Conservation (phyloP, 2,888 invertebrate genomes). For the Zelleria hepariella region DNA sequence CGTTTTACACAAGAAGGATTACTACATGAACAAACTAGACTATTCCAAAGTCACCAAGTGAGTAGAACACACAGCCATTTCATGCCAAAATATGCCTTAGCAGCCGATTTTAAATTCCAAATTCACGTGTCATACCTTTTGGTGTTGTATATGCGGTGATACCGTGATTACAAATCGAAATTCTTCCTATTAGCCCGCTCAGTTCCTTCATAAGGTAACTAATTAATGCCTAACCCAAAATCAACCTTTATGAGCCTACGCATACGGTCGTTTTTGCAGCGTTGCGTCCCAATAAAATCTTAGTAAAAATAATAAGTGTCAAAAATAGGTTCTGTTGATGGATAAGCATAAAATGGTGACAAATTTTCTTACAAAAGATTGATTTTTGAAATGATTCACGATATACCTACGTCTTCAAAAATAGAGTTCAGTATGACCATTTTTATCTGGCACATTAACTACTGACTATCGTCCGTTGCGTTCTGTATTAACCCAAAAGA, state of each 20-base stretch:
- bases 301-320: no score
- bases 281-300: no score
- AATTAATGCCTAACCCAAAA: neutral
- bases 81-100: neutral
- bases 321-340: no score
- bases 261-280: no score
- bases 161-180: neutral
- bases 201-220: neutral
- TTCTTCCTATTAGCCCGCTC: neutral
- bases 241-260: no score
- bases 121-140: neutral
- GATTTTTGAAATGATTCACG: no score
- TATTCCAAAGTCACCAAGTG: conserved; percentile 84
- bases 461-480: no score
- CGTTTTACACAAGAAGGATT: conserved; percentile 86
- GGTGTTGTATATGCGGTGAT: neutral
- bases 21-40: conserved; percentile 92
- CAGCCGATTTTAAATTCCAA: neutral
- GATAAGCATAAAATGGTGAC: no score
- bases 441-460: no score
- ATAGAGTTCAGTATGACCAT: no score
- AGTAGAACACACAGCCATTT: conserved; percentile 21
- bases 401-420: no score
- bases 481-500: neutral
- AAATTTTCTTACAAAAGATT: no score